phyloP scores from a whole-genome alignment of 2,888 invertebrate genomes.

The Lasioglossum vierecki region DNA sequence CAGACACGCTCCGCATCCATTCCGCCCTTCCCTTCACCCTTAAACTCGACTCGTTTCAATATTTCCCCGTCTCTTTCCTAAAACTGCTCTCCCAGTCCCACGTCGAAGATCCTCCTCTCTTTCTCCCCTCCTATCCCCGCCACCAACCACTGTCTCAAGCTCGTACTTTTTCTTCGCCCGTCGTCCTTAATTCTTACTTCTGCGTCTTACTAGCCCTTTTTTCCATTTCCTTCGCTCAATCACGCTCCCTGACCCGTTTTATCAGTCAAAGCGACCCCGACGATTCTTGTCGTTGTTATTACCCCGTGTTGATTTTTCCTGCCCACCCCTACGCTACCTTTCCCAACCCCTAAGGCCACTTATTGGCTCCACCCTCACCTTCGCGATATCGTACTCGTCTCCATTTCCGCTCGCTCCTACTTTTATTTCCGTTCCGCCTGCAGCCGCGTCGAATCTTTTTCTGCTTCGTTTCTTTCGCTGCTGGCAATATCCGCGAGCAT shows the following conservation, averaged over 20 bases:
- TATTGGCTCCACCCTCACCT: not conserved
- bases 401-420: not conserved
- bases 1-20: slow-evolving; percentile 46
- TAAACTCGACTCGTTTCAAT: slow-evolving; percentile 26
- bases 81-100: slow-evolving; percentile 5
- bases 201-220: not conserved
- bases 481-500: not conserved
- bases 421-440: slow-evolving; percentile 3
- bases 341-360: not conserved
- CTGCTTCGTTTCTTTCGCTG: not conserved
- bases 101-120: not conserved
- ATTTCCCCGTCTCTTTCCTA: slow-evolving; percentile 22
- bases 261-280: slow-evolving; percentile 31
- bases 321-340: not conserved
- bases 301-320: slow-evolving; percentile 9
- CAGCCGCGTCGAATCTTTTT: not conserved
- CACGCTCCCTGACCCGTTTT: slow-evolving; percentile 16
- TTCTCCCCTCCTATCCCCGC: not conserved
- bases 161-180: not conserved
- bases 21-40: slow-evolving; percentile 4
- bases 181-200: not conserved
- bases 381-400: not conserved
- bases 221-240: slow-evolving; percentile 31
- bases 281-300: slow-evolving; percentile 3
- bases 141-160: not conserved